Evolutionary conservation across 1,140 invertebrate species (phyloP), one percentile per base, ranked within the genome.

Genomic region (Lordiphosa collinella): DNA sequence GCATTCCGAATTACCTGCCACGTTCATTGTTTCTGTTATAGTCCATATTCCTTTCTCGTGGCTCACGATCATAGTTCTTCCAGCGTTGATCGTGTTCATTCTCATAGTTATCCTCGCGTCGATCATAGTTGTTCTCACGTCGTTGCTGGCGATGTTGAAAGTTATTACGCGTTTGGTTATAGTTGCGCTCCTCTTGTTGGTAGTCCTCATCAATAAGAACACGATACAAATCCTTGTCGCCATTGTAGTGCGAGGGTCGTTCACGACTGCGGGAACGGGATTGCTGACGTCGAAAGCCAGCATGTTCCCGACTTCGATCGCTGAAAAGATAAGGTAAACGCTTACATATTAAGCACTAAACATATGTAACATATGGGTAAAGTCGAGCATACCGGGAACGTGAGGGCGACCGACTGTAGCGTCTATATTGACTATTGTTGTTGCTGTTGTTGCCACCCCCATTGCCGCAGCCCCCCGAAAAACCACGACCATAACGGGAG

Each of bases 121-220:
- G 63, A 43, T 75, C 59, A 13, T 29, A 41, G 6, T 13, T 61
- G 7, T 41, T 41, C 9, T 16, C 41, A 4, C 41, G 41, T 12
- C 41, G 41, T 29, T 44, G 56, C 3, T 62, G 64, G 3, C 34
- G 44, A n/a, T 72, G 74, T 1, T 78, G 57, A 37, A 78, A 71
- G 44, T 5, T 72, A 29, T 38, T 56, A 2, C 72, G 62, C 5
- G 71, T 40, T 8, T 29, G 7, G 12, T 36, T 55, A 4, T 75
- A 71, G 12, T 36, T 55, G 7, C 66, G 61, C 16, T 88, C 85
- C 11, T 87, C 85, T 8, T 72, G 54, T 7, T 72, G 54, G 50
- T 88, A 88, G 35, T 88, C 87, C 9, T 87, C 84, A 38, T 88
- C 55, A 2, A 88, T 88, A 5, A 88, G 44, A 44, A 86, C 87